Evolutionary conservation across 2,797 vertebrate species (phyloP).

Genomic region (Anguilla anguilla): DNA sequence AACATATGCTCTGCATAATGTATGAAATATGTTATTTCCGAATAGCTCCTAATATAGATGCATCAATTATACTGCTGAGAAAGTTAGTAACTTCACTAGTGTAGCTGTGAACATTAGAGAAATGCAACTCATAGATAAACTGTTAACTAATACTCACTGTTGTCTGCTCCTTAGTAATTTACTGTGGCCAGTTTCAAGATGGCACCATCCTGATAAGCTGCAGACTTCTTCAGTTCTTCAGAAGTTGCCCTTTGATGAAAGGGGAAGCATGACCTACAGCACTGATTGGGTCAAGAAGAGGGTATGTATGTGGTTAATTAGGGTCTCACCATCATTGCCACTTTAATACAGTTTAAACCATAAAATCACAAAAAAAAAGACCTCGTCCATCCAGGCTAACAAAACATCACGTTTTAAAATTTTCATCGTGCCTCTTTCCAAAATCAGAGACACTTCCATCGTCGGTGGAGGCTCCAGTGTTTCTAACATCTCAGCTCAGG

Average conservation of each 20-base stretch:
- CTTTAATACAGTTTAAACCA: background rate
- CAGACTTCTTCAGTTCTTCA: slow-evolving; percentile 48
- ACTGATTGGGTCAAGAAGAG: background rate
- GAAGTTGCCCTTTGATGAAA: slow-evolving; percentile 62
- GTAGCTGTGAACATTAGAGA: background rate
- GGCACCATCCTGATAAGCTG: background rate
- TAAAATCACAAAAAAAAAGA: background rate
- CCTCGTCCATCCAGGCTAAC: background rate
- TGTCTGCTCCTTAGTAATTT: background rate
- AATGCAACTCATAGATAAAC: background rate
- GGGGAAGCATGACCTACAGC: slow-evolving; percentile 6
- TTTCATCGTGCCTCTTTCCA: background rate
- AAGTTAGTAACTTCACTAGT: background rate
- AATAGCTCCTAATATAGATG: background rate
- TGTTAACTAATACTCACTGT: background rate
- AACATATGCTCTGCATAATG: background rate
- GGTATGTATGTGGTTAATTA: background rate
- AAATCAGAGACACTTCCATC: background rate
- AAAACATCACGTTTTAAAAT: background rate
- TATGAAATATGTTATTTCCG: background rate
- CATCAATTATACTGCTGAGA: background rate
- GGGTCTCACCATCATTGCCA: background rate
- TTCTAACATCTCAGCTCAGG: background rate
- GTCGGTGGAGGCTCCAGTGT: background rate
- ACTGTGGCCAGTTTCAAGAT: background rate